Conservation (phyloP, 2,113 vertebrate genomes). For the Pardalotus punctatus region DNA sequence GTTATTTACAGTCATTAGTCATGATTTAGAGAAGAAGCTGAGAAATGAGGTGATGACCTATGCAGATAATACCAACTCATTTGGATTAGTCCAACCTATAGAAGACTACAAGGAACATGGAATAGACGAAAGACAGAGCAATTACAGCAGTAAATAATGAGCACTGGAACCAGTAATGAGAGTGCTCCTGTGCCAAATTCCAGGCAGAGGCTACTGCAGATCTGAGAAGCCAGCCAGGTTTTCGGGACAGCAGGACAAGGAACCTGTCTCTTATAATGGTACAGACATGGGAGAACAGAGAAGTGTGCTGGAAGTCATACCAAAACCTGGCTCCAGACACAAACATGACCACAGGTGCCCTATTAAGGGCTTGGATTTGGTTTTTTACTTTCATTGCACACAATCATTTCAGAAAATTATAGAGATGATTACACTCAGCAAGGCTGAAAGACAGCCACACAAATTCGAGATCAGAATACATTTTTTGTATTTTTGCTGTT, state of each 20-base stretch:
- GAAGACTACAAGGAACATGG: background rate
- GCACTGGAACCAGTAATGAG: background rate
- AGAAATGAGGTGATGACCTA: background rate
- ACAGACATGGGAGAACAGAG: background rate
- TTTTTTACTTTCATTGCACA: background rate
- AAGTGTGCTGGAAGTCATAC: background rate
- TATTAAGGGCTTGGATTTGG: background rate
- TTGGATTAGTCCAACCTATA: background rate
- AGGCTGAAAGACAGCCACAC: background rate
- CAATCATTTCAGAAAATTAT: background rate
- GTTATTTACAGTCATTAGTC: slow-evolving; percentile 12
- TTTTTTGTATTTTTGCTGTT: background rate
- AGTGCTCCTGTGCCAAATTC: background rate
- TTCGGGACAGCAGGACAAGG: background rate
- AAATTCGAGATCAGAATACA: background rate
- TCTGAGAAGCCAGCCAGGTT: background rate
- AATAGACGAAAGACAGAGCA: background rate
- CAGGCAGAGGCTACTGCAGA: background rate
- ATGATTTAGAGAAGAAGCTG: background rate
- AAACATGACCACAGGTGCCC: background rate
- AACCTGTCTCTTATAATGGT: background rate
- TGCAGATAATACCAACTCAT: background rate
- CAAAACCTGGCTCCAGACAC: background rate
- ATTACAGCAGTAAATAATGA: background rate
- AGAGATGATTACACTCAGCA: background rate